Percentiles rank a stretch among this genome's conserved stretches.
These are phyloP conservation scores for Crossocerus cetratus DNA, from an alignment of 2,888 invertebrate genomes.

Conservation along the genomic window DNA sequence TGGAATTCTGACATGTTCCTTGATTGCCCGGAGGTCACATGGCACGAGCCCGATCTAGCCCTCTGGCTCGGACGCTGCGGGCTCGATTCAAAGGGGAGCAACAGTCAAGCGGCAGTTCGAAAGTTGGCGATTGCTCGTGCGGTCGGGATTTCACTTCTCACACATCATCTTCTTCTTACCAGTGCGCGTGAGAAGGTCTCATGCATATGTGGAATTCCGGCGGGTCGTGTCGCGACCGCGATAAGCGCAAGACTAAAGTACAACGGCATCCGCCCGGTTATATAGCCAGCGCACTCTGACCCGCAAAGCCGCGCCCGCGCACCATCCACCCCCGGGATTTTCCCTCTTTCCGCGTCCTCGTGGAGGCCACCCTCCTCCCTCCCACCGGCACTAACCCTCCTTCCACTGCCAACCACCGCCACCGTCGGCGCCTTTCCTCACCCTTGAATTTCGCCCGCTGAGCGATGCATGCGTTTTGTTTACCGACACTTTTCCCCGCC, in stretches of 20 bases:
- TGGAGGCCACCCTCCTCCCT: slow-evolving; percentile 42
- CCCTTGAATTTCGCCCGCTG: slow-evolving; percentile 34
- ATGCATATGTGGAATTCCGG: slow-evolving; percentile 32
- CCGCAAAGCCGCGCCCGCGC: slow-evolving; percentile 76
- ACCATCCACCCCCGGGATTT: slow-evolving; percentile 62
- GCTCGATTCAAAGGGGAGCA: not conserved
- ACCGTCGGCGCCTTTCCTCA: slow-evolving; percentile 35
- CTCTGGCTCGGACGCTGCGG: too few species aligned
- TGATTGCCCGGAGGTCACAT: too few species aligned
- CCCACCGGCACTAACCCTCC: slow-evolving; percentile 37
- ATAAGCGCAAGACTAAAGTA: slow-evolving; percentile 73
- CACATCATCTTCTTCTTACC: not conserved
- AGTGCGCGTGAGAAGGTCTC: slow-evolving; percentile 6
- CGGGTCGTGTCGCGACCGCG: slow-evolving; percentile 63
- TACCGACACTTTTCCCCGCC: slow-evolving; percentile 39
- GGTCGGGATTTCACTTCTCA: not conserved
- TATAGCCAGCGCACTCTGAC: slow-evolving; percentile 75
- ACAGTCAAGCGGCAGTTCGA: not conserved
- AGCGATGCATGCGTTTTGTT: slow-evolving; percentile 40
- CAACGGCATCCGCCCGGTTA: slow-evolving; percentile 75
- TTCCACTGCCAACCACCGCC: slow-evolving; percentile 36
- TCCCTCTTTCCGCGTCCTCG: slow-evolving; percentile 50
- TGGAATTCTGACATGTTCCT: too few species aligned
- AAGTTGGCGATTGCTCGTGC: too few species aligned
- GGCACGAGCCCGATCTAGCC: too few species aligned